Evolutionary conservation across 1,140 invertebrate genomes (phyloP).

Genomic region (Drosophila mojavensis): DNA sequence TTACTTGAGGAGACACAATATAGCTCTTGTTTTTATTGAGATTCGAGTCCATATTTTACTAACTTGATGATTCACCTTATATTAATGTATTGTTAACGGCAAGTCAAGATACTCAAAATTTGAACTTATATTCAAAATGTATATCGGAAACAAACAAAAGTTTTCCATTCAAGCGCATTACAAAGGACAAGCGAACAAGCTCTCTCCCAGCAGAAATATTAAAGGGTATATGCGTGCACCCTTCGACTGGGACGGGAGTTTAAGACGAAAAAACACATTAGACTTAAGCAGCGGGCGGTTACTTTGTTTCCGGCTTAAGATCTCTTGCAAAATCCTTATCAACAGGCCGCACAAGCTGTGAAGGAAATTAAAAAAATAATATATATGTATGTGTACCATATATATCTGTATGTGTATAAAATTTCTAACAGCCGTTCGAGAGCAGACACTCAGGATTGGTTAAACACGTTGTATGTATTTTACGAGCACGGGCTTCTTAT

Average conservation of each 20-base stretch:
- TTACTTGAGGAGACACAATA: no score
- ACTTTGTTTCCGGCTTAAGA: conserved; percentile 12
- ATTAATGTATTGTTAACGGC: no score
- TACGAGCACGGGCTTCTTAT: conserved; percentile 4
- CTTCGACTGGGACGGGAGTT: no score
- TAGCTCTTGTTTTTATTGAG: no score
- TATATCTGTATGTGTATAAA: conserved; percentile 1
- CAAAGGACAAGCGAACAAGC: background rate
- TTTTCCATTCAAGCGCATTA: no score
- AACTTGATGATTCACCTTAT: no score
- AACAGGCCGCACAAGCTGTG: conserved; percentile 30
- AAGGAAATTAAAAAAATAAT: conserved; percentile 71
- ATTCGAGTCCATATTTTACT: no score
- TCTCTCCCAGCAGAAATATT: background rate
- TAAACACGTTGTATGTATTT: conserved; percentile 30
- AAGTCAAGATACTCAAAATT: no score
- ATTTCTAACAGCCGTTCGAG: no score
- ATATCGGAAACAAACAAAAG: no score
- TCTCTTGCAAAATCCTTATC: conserved; percentile 21
- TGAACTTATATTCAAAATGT: no score
- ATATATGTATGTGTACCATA: no score
- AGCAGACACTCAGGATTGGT: conserved; percentile 3
- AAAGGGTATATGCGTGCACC: background rate
- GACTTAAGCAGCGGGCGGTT: conserved; percentile 9
- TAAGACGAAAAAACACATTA: background rate